A percentile compares a stretch with the other conserved stretches of the same genome.
Evolutionary conservation across 2,113 vertebrate genomes (phyloP).

Genomic region (Clarias magur): DNA sequence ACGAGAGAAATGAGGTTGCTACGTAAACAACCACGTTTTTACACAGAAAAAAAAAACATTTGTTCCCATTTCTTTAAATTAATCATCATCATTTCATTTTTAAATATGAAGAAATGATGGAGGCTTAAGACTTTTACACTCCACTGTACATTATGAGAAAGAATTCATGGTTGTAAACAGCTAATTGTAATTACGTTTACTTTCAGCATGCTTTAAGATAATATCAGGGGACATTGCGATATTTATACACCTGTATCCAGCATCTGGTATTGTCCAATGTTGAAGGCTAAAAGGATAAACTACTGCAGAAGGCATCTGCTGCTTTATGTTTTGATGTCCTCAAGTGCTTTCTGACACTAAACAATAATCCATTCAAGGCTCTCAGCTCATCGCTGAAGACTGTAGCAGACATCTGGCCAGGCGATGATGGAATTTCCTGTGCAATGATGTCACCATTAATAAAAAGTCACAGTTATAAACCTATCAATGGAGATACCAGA

Average conservation of each 20-base stretch:
- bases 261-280: not conserved
- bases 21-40: no score
- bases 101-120: no score
- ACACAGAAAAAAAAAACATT: no score
- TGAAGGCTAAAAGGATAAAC: not conserved
- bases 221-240: not conserved
- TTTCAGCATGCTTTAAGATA: not conserved
- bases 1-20: no score
- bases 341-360: not conserved
- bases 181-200: not conserved
- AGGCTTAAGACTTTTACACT: no score
- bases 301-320: not conserved
- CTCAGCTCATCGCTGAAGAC: conserved; percentile 30
- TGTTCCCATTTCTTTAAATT: no score
- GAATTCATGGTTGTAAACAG: not conserved
- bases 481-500: conserved; percentile 20
- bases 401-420: conserved; percentile 17
- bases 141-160: not conserved
- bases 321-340: not conserved
- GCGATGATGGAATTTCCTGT: conserved; percentile 33
- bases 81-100: no score
- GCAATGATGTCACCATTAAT: conserved; percentile 39
- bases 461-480: conserved; percentile 15
- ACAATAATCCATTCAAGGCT: conserved; percentile 12
- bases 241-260: not conserved